A percentile compares a stretch with the other conserved stretches of the same genome.
phyloP scores from a whole-genome alignment of 2,888 invertebrate species.

The Phragmatobia fuliginosa region DNA sequence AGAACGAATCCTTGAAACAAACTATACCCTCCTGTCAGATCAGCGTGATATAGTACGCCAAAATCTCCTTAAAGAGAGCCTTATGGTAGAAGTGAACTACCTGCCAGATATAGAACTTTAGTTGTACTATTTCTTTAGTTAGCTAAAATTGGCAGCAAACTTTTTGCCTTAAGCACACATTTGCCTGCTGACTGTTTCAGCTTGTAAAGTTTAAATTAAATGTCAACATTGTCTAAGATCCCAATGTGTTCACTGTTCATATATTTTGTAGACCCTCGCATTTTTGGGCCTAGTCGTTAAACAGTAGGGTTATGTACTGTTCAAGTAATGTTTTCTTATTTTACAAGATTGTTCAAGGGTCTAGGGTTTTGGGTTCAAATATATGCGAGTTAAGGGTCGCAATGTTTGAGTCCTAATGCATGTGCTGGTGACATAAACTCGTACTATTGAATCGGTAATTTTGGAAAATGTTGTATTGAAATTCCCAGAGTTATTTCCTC shows the following conservation, averaged over 20 bases:
- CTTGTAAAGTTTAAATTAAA: slow-evolving; percentile 4
- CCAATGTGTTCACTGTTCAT: slow-evolving; percentile 55
- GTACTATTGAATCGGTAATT: not conserved
- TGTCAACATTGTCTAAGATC: slow-evolving; percentile 26
- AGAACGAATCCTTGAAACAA: no score
- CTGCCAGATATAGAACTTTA: no score
- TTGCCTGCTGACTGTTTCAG: not conserved
- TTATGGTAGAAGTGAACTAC: no score
- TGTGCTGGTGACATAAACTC: slow-evolving; percentile 6
- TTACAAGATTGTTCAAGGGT: slow-evolving; percentile 27
- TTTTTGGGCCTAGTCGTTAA: slow-evolving; percentile 52
- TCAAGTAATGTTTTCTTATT: slow-evolving; percentile 45
- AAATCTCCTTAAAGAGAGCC: no score
- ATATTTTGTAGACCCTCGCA: slow-evolving; percentile 58
- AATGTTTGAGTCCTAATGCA: slow-evolving; percentile 12
- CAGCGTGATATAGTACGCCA: no score
- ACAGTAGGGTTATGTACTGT: slow-evolving; percentile 50
- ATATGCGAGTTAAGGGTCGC: slow-evolving; percentile 22
- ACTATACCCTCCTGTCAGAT: no score
- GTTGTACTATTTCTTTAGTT: not conserved
- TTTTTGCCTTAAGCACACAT: not conserved
- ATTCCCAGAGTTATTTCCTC: not conserved
- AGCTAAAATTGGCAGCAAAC: not conserved
- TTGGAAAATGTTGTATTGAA: not conserved
- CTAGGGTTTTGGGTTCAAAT: slow-evolving; percentile 31